phyloP scores from a whole-genome alignment of 2,113 vertebrate genomes.

The Pungitius pungitius region DNA sequence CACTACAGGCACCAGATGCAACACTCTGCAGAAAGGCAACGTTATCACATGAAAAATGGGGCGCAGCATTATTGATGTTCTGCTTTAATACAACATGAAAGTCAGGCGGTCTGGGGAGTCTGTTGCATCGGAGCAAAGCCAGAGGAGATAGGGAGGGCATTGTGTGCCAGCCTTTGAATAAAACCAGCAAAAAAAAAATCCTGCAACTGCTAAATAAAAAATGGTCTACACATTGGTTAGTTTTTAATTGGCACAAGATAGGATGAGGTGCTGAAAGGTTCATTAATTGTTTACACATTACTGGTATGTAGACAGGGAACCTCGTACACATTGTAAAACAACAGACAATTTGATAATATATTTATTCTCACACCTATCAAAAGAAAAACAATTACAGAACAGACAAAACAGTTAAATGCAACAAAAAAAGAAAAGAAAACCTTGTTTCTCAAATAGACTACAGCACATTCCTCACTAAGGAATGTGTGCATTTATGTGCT shows the following conservation, averaged over 20 bases:
- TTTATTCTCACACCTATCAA: constrained; percentile 51
- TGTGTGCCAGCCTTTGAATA: constrained; percentile 28
- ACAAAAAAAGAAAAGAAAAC: constrained; percentile 3
- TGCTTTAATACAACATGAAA: constrained; percentile 71
- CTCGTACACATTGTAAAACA: background rate
- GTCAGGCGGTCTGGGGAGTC: constrained; percentile 50
- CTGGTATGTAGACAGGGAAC: background rate
- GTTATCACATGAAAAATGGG: constrained; percentile 56
- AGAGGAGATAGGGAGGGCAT: constrained; percentile 31
- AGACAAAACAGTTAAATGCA: constrained; percentile 2
- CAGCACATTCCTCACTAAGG: constrained; percentile 17
- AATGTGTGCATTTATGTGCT: constrained; percentile 26
- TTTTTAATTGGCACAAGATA: background rate
- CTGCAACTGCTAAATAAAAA: background rate
- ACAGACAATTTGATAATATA: constrained; percentile 4
- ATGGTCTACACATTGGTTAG: background rate
- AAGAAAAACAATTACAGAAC: constrained; percentile 14
- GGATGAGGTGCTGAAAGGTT: background rate
- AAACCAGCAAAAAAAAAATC: constrained; percentile 6
- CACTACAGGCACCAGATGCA: constrained; percentile 44
- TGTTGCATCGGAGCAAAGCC: constrained; percentile 57
- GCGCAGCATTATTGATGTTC: constrained; percentile 59
- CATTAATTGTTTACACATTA: background rate
- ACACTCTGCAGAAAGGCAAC: constrained; percentile 53
- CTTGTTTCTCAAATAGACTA: constrained; percentile 54